Percentiles rank a stretch among this genome's conserved stretches.
phyloP scores from a whole-genome alignment of 2,797 vertebrate genomes.

The Apogon hyalosoma region DNA sequence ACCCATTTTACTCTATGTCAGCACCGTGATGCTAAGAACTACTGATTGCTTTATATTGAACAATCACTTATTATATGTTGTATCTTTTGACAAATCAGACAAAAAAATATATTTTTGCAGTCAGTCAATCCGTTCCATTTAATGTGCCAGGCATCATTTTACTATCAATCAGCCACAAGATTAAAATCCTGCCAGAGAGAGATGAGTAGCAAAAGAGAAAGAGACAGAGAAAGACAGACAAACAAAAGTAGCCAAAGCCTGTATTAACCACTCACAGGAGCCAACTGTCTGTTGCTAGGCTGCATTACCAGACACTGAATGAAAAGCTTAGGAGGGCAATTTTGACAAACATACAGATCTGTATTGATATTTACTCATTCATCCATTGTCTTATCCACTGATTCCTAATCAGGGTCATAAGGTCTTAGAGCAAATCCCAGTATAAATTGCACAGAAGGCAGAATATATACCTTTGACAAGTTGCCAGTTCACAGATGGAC shows the following conservation, averaged over 20 bases:
- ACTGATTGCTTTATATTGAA: conserved; percentile 3
- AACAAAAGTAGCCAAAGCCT: conserved; percentile 42
- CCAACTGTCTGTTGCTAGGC: conserved; percentile 69
- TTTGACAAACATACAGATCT: conserved; percentile 51
- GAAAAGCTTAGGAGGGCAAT: conserved; percentile 43
- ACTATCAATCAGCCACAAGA: conserved; percentile 32
- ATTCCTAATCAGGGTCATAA: conserved; percentile 52
- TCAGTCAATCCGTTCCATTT: conserved; percentile 8
- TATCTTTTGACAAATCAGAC: conserved; percentile 5
- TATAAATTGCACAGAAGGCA: conserved; percentile 42
- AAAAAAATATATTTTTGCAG: conserved; percentile 23
- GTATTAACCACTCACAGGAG: conserved; percentile 50
- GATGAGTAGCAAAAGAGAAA: conserved; percentile 15
- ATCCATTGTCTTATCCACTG: conserved; percentile 42
- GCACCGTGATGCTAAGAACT: background rate
- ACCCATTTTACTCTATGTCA: conserved; percentile 6
- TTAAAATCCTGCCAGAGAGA: conserved; percentile 42
- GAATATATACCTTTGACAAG: conserved; percentile 52
- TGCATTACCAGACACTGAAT: conserved; percentile 62
- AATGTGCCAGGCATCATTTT: conserved; percentile 33
- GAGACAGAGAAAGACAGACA: conserved; percentile 14
- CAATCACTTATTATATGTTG: conserved; percentile 5
- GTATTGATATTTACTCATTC: conserved; percentile 49
- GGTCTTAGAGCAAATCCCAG: conserved; percentile 50
- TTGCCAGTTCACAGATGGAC: conserved; percentile 58